Percentiles rank a stretch among this genome's conserved stretches.
phyloP scores from a whole-genome alignment of 2,888 invertebrate genomes.

The Kryphioiulus occultus region DNA sequence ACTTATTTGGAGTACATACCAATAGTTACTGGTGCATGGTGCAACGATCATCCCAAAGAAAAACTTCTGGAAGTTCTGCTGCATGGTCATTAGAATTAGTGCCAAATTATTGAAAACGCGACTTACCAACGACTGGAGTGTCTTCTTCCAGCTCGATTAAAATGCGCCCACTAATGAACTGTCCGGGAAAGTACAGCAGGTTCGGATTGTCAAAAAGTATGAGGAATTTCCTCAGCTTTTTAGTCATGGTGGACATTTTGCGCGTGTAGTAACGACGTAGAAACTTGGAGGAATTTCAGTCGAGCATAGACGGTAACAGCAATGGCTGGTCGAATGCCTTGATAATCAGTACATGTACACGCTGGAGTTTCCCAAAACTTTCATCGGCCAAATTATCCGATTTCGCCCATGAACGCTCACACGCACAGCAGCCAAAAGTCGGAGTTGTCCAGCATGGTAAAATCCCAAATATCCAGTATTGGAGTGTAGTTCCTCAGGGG shows the following conservation, averaged over 20 bases:
- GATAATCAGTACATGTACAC: neutral
- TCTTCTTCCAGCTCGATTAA: constrained; percentile 92
- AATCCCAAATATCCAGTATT: neutral
- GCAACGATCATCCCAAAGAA: too few relatives aligned
- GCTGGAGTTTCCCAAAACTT: neutral
- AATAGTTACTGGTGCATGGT: too few relatives aligned
- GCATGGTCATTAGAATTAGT: too few relatives aligned
- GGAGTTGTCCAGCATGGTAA: neutral
- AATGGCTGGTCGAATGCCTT: constrained; percentile 31
- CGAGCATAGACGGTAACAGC: neutral
- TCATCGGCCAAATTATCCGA: neutral
- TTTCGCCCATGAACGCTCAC: neutral
- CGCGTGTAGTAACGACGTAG: neutral
- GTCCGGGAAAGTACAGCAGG: constrained; percentile 90
- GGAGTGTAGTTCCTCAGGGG: neutral
- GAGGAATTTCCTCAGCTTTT: constrained; percentile 89
- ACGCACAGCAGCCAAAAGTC: neutral
- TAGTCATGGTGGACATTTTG: constrained; percentile 55
- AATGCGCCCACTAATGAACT: constrained; percentile 89
- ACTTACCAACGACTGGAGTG: constrained; percentile 83
- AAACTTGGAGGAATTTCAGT: neutral
- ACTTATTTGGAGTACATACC: too few relatives aligned
- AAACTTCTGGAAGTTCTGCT: too few relatives aligned
- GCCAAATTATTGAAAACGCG: neutral
- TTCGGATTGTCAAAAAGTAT: constrained; percentile 94